Conservation (phyloP, 2,113 vertebrate species). For the Amia ocellicauda region DNA sequence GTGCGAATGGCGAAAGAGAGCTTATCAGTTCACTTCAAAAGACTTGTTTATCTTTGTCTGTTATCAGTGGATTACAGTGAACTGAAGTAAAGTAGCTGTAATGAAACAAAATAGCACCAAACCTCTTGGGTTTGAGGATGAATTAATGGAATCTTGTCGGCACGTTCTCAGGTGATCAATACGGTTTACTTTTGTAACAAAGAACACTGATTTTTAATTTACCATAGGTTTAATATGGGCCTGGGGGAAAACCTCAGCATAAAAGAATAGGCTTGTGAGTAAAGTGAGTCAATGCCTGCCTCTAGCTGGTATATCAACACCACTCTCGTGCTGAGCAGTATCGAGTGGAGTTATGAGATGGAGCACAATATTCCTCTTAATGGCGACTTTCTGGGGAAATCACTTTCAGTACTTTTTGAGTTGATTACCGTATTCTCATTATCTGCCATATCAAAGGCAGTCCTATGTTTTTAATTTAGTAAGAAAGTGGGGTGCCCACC, state of each 20-base stretch:
- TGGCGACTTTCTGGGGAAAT: background rate
- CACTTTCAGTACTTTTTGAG: background rate
- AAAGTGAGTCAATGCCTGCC: background rate
- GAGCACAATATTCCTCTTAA: background rate
- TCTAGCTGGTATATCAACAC: background rate
- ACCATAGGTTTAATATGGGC: background rate
- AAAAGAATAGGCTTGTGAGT: constrained; percentile 1
- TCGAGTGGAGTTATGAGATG: too few relatives aligned
- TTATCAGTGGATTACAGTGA: constrained; percentile 1
- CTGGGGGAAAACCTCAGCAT: background rate
- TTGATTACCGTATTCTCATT: background rate
- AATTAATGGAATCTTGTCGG: constrained; percentile 7
- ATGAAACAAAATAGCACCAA: constrained; percentile 5
- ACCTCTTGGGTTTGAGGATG: constrained; percentile 3
- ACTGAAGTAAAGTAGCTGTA: background rate
- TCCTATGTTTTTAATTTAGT: too few relatives aligned
- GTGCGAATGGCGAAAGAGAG: background rate
- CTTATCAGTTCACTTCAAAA: constrained; percentile 6
- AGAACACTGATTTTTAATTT: constrained; percentile 1
- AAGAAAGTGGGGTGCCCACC: too few relatives aligned
- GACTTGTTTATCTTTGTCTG: constrained; percentile 6
- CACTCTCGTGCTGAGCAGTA: too few relatives aligned
- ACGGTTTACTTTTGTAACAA: constrained; percentile 8
- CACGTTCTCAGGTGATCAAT: constrained; percentile 3
- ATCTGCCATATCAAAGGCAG: background rate